Conservation (phyloP, 2,113 vertebrate species). For the Daphoenositta chrysoptera region DNA sequence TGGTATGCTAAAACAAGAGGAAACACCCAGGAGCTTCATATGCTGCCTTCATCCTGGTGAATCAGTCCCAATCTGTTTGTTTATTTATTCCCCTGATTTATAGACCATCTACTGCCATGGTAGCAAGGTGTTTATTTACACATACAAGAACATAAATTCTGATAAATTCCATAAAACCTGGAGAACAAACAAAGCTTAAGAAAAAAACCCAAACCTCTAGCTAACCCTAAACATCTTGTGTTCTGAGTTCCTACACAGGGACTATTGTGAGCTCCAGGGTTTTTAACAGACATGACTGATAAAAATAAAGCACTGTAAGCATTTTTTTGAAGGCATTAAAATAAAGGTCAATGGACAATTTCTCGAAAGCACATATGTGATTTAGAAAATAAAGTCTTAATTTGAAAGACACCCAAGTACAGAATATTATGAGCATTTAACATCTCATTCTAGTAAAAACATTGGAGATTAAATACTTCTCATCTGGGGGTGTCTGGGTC, state of each 20-base stretch:
- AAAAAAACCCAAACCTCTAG: neutral
- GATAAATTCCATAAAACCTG: slow-evolving; percentile 13
- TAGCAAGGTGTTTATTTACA: slow-evolving; percentile 22
- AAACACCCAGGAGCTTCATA: neutral
- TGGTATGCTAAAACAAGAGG: neutral
- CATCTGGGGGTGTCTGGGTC: neutral
- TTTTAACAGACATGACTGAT: neutral
- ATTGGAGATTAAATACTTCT: neutral
- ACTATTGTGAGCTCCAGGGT: neutral
- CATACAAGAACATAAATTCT: slow-evolving; percentile 25
- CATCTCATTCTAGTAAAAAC: neutral
- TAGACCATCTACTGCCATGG: neutral
- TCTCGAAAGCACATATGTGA: neutral
- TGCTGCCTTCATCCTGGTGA: neutral
- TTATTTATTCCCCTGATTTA: slow-evolving; percentile 41
- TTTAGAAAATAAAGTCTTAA: neutral
- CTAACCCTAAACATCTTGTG: neutral
- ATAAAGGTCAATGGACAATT: neutral
- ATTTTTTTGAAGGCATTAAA: neutral
- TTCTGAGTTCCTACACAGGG: neutral
- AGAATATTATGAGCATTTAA: neutral
- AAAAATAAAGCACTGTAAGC: neutral
- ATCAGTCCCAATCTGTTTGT: neutral
- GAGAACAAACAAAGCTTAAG: slow-evolving; percentile 10
- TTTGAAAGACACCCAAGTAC: neutral